Evolutionary conservation across 2,113 vertebrate species (phyloP).

Genomic region (Oncorhynchus masou): DNA sequence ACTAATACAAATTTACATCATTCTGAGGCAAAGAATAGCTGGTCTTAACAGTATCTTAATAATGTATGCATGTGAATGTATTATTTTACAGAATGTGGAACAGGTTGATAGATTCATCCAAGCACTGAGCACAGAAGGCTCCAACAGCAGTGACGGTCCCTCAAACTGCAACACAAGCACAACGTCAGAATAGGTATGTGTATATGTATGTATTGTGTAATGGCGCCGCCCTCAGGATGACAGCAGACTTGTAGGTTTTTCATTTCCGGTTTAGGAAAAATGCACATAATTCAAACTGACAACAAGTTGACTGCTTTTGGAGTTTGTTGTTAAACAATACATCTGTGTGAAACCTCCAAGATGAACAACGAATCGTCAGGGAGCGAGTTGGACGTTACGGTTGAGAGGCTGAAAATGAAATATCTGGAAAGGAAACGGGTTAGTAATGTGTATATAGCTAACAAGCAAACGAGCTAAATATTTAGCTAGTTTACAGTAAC

Average conservation of each 20-base stretch:
- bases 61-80: not conserved
- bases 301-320: too few species aligned
- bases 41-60: too few species aligned
- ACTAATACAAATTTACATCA: too few species aligned
- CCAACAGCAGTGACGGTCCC: not conserved
- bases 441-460: not conserved
- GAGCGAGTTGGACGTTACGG: not conserved
- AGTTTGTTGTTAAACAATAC: too few species aligned
- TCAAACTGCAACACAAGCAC: too few species aligned
- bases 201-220: not conserved
- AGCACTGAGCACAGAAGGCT: not conserved
- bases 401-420: conserved; percentile 38
- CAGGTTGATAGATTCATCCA: not conserved
- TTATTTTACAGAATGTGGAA: not conserved
- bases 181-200: not conserved
- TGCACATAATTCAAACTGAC: too few species aligned
- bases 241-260: not conserved
- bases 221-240: not conserved
- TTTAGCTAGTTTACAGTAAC: not conserved
- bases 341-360: not conserved
- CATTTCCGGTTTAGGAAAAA: too few species aligned
- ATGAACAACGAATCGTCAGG: conserved; percentile 10
- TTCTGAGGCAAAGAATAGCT: too few species aligned
- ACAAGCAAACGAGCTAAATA: not conserved
- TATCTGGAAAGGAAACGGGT: conserved; percentile 50